These are phyloP conservation scores for Hyperoodon ampullatus DNA, from an alignment of 2,113 vertebrate genomes.

Conservation along the genomic window DNA sequence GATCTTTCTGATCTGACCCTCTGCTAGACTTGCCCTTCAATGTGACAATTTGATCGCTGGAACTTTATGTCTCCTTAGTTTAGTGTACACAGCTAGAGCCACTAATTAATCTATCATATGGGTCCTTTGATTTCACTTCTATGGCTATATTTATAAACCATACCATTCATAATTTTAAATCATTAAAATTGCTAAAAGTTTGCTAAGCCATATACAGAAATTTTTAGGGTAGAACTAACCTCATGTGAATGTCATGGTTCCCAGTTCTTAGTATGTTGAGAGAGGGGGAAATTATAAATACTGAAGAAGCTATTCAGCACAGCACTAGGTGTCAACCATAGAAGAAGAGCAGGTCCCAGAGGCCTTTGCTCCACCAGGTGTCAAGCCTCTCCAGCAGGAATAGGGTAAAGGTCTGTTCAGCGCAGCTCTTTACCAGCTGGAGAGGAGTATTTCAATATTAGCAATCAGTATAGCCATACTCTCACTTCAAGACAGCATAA, in stretches of 20 bases:
- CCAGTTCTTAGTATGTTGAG: neutral
- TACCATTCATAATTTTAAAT: neutral
- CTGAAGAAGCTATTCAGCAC: neutral
- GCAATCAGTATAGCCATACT: neutral
- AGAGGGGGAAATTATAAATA: neutral
- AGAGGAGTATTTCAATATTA: neutral
- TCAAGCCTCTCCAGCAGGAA: neutral
- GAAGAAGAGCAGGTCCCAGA: neutral
- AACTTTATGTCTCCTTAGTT: neutral
- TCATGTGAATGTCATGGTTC: neutral
- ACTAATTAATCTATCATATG: neutral
- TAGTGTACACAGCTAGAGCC: neutral
- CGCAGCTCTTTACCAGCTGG: too few relatives aligned
- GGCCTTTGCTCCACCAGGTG: neutral
- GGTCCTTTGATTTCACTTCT: neutral
- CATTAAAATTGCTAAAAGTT: neutral
- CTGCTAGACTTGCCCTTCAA: neutral
- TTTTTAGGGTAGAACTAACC: neutral
- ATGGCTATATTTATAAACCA: neutral
- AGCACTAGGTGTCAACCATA: neutral
- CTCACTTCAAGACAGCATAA: neutral
- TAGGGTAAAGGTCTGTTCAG: neutral
- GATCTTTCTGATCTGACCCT: neutral
- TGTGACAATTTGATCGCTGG: neutral
- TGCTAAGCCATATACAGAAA: neutral